phyloP scores from a whole-genome alignment of 2,113 vertebrate genomes.

The Pterophyllum scalare region DNA sequence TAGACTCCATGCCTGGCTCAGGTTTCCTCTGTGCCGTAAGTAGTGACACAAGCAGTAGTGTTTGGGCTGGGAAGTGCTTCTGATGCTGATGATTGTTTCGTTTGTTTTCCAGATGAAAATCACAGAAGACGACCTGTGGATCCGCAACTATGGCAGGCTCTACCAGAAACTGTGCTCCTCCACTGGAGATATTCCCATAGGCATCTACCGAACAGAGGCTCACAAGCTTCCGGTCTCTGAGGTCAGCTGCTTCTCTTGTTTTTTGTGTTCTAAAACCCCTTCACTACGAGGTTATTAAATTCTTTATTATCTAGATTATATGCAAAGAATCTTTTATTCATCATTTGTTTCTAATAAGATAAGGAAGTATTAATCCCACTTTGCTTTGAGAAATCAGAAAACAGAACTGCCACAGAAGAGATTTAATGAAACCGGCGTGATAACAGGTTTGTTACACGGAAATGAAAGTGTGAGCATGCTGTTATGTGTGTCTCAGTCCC shows the following conservation, averaged over 20 bases:
- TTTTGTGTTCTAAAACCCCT: neutral
- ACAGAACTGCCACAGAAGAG: neutral
- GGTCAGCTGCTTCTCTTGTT: slow-evolving; percentile 62
- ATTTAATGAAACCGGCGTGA: slow-evolving; percentile 1
- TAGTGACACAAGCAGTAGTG: neutral
- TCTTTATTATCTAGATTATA: no score
- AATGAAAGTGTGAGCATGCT: slow-evolving; percentile 1
- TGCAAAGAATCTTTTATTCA: neutral
- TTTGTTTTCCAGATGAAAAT: slow-evolving; percentile 81
- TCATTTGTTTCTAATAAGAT: neutral
- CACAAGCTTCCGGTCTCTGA: slow-evolving; percentile 83
- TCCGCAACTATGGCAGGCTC: slow-evolving; percentile 83
- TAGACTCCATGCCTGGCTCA: slow-evolving; percentile 87
- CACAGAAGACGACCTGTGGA: slow-evolving; percentile 86
- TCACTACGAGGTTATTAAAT: neutral
- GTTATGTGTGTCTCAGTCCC: slow-evolving; percentile 74
- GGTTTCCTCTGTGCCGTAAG: slow-evolving; percentile 87
- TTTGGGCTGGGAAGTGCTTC: neutral
- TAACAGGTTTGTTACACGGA: neutral
- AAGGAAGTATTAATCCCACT: neutral
- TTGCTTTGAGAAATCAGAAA: neutral
- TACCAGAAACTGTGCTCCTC: slow-evolving; percentile 87
- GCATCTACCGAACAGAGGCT: slow-evolving; percentile 86
- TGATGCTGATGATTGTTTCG: neutral
- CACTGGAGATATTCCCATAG: slow-evolving; percentile 85